These are phyloP conservation scores for Zaprionus nigranus DNA, from an alignment of 1,140 invertebrate genomes.

Conservation along the genomic window DNA sequence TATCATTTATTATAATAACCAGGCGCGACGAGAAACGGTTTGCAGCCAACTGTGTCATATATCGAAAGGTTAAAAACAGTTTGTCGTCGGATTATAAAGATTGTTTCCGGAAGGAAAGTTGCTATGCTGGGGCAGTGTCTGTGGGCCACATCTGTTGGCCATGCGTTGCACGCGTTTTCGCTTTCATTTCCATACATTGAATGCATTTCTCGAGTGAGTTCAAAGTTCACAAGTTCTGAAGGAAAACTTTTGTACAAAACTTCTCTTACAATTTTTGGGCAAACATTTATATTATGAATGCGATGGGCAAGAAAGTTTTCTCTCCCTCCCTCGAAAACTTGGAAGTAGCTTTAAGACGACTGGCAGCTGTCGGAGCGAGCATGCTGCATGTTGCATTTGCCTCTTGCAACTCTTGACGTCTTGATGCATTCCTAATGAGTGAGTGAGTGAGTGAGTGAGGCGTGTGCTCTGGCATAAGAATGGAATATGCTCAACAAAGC, in stretches of 20 bases:
- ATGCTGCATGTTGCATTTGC: slow-evolving; percentile 14
- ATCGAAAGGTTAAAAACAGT: slow-evolving; percentile 32
- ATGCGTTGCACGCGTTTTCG: slow-evolving; percentile 46
- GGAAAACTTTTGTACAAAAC: slow-evolving; percentile 26
- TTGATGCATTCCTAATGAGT: slow-evolving; percentile 37
- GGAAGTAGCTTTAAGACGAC: slow-evolving; percentile 20
- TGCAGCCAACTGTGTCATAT: slow-evolving; percentile 30
- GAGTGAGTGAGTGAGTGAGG: not conserved
- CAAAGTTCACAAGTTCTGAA: slow-evolving; percentile 32
- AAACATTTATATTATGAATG: slow-evolving; percentile 26
- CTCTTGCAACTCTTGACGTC: slow-evolving; percentile 28
- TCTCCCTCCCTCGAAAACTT: slow-evolving; percentile 8
- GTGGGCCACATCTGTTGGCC: slow-evolving; percentile 54
- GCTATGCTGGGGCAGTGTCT: slow-evolving; percentile 17
- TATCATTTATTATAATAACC: slow-evolving; percentile 22
- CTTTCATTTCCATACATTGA: slow-evolving; percentile 23
- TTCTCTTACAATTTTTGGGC: slow-evolving; percentile 26
- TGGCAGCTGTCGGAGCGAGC: slow-evolving; percentile 35
- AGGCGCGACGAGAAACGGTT: slow-evolving; percentile 7
- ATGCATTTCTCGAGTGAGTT: slow-evolving; percentile 28
- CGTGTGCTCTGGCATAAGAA: not conserved
- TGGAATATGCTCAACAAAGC: slow-evolving; percentile 11
- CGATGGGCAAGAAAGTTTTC: slow-evolving; percentile 12
- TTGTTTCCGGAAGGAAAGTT: slow-evolving; percentile 56
- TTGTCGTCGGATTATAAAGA: slow-evolving; percentile 49